phyloP scores from a whole-genome alignment of 30 jellyfish, hydroid and myxozoan species.

The Pelagia noctiluca region DNA sequence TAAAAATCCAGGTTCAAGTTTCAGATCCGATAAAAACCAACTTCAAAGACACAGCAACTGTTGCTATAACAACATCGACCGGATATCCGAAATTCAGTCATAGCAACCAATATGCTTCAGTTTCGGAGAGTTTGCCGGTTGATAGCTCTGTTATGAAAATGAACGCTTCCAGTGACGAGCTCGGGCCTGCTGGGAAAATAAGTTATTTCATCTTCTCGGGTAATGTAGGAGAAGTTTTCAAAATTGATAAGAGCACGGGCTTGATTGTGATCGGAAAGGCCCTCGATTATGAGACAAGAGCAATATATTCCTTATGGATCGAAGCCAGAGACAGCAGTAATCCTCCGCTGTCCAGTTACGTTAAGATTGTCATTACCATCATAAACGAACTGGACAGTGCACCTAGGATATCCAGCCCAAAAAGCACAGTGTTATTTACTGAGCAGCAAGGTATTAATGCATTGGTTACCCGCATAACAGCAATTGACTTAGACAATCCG shows the following conservation, averaged over 20 bases:
- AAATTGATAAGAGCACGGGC: conserved; percentile 39
- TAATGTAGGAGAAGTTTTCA: conserved; percentile 31
- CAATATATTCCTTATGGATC: conserved; percentile 63
- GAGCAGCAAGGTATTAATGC: conserved; percentile 66
- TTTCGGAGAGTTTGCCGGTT: conserved; percentile 71
- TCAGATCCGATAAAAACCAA: conserved; percentile 53
- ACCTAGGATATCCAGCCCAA: conserved; percentile 59
- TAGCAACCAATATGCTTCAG: conserved; percentile 39
- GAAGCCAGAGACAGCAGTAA: conserved; percentile 81
- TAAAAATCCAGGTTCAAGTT: conserved; percentile 56
- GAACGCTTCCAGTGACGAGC: conserved; percentile 72
- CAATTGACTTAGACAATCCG: conserved; percentile 69
- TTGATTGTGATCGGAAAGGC: neutral
- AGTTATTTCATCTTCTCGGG: conserved; percentile 54
- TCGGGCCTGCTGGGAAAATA: conserved; percentile 67
- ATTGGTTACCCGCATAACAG: conserved; percentile 45
- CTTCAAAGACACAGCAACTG: conserved; percentile 69
- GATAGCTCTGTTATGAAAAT: conserved; percentile 62
- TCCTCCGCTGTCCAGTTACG: conserved; percentile 79
- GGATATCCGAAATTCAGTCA: conserved; percentile 81
- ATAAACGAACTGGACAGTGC: conserved; percentile 72
- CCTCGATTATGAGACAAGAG: conserved; percentile 70
- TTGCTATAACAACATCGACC: conserved; percentile 55
- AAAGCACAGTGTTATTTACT: conserved; percentile 13
- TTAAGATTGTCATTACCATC: conserved; percentile 48